A percentile compares a stretch with the other conserved stretches of the same genome.
Evolutionary conservation across 2,797 vertebrate genomes (phyloP).

Genomic region (Clangula hyemalis): DNA sequence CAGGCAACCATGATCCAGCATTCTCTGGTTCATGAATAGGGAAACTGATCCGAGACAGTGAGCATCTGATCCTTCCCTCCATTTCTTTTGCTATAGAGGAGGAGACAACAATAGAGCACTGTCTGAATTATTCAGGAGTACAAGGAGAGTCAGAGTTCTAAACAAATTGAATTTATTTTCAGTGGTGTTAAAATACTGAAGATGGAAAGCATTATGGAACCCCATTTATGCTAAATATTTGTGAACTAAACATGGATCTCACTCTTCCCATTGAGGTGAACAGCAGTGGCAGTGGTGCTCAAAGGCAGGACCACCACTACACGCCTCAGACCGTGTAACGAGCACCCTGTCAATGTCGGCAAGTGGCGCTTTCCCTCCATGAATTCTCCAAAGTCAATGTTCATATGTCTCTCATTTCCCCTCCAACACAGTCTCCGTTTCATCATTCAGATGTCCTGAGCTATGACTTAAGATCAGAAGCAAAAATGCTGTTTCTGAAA

Average conservation of each 20-base stretch:
- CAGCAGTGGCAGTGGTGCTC: background rate
- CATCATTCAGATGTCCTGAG: background rate
- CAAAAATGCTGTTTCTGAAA: background rate
- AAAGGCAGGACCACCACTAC: background rate
- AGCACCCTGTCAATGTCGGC: background rate
- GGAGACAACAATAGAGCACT: background rate
- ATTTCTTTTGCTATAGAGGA: background rate
- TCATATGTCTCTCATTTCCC: background rate
- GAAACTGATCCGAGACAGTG: background rate
- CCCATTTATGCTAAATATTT: background rate
- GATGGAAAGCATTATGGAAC: background rate
- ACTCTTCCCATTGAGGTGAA: background rate
- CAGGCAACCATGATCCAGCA: background rate
- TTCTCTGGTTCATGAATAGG: background rate
- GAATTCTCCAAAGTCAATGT: background rate
- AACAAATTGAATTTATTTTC: background rate
- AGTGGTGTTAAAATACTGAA: background rate
- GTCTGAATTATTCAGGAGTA: background rate
- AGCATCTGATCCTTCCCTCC: background rate
- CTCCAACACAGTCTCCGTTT: background rate
- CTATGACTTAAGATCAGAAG: background rate
- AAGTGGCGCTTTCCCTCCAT: background rate
- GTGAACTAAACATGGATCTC: background rate
- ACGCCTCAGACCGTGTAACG: background rate
- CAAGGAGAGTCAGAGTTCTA: background rate